Percentiles rank a stretch among this genome's conserved stretches.
Evolutionary conservation across 2,888 invertebrate genomes (phyloP).

Genomic region (Xestia xanthographa): DNA sequence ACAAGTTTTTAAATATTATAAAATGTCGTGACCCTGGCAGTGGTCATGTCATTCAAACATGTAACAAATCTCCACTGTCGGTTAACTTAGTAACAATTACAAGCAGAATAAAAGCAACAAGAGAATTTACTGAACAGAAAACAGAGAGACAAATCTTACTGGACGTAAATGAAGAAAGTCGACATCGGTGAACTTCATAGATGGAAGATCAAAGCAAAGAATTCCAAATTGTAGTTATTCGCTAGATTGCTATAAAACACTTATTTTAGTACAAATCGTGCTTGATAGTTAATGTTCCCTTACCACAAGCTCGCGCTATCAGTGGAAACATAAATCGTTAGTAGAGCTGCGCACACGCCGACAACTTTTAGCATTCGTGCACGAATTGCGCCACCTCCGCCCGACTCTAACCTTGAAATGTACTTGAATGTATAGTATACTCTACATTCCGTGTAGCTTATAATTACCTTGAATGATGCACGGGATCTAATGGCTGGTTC

Average conservation of each 20-base stretch:
- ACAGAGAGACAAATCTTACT: not conserved
- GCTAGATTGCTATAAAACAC: not conserved
- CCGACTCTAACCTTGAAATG: slow-evolving; percentile 58
- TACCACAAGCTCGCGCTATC: slow-evolving; percentile 10
- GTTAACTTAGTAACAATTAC: not conserved
- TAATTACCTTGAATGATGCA: slow-evolving; percentile 50
- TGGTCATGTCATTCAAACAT: not conserved
- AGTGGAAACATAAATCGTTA: slow-evolving; percentile 39
- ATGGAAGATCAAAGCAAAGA: not conserved
- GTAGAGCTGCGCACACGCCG: slow-evolving; percentile 34
- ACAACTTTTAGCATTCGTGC: slow-evolving; percentile 38
- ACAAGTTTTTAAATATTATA: not conserved
- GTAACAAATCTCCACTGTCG: not conserved
- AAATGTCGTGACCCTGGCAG: not conserved
- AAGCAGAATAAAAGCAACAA: not conserved
- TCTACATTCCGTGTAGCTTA: slow-evolving; percentile 49
- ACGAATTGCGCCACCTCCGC: slow-evolving; percentile 57
- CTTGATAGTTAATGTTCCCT: slow-evolving; percentile 1
- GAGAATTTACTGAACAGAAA: not conserved
- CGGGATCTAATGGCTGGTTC: slow-evolving; percentile 37
- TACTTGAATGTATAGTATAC: slow-evolving; percentile 43
- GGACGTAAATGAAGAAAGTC: not conserved
- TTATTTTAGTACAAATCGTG: not conserved
- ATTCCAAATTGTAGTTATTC: not conserved
- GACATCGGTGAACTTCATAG: not conserved